Evolutionary conservation across 2,113 vertebrate species (phyloP).

Genomic region (Corythornis madagascariensis): DNA sequence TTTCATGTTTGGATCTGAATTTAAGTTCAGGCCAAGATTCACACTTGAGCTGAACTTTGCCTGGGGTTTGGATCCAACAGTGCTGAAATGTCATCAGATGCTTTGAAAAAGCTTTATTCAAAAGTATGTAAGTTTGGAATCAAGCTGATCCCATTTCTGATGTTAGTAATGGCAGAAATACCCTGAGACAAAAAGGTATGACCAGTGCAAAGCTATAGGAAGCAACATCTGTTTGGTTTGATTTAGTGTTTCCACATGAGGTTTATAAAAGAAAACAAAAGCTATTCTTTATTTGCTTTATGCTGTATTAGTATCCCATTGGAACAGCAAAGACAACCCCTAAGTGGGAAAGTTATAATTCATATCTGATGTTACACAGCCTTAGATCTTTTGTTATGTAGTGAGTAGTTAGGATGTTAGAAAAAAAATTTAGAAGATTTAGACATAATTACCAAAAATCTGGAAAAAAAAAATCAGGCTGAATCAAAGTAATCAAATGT

Average conservation of each 20-base stretch:
- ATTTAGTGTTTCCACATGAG: neutral
- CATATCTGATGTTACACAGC: neutral
- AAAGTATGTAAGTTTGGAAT: neutral
- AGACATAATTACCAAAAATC: neutral
- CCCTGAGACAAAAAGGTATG: neutral
- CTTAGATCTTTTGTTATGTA: neutral
- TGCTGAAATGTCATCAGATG: neutral
- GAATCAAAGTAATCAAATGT: neutral
- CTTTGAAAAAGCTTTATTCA: neutral
- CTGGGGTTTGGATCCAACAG: neutral
- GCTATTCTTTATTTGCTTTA: neutral
- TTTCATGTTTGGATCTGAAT: neutral
- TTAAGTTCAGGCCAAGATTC: neutral
- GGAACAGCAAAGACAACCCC: neutral
- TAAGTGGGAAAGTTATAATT: neutral
- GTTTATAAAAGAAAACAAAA: constrained; percentile 1
- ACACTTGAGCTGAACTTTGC: neutral
- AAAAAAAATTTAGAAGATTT: neutral
- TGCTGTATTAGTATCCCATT: neutral
- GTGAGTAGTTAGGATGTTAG: neutral
- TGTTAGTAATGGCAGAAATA: neutral
- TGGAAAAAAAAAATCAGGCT: neutral
- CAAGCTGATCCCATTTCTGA: neutral
- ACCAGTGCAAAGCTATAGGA: neutral
- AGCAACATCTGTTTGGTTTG: neutral